Base-by-base conservation (phyloP, 2,888 invertebrate genomes). In the Heteromyza rotundicornis region DNA sequence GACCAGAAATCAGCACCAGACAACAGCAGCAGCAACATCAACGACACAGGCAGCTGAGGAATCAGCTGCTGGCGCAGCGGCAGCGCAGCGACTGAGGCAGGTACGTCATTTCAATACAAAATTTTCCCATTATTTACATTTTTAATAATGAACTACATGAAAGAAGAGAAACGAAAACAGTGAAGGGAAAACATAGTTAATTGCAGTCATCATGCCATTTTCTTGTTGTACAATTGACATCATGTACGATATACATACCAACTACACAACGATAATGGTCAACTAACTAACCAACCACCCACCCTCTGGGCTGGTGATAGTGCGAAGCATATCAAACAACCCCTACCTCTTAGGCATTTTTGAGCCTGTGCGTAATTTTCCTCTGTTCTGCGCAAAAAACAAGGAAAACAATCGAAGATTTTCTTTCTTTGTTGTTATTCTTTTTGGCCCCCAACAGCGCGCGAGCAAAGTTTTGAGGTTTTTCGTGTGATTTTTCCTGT, bases 21-120 rank as follows among this genome's bases (percentile, higher is more conserved):
- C 20, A 54, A 57, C 12, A 58, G 57, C 63, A 60, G 57, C 63
- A 59, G 64, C 60, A 60, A 64, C 59, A 61, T 59, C 20, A 17
- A 16, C 24, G 63, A 64, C 66, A 57, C 14, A 19, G 2, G 24
- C 7, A 62, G 67, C 67, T 65, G 67, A 63, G 62, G 63, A 36
- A 56, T 66, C 68, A 64, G 68, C 61, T 67, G 57, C 59, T 57
- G 50, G 7, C 19, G 40, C n/a, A n/a, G n/a, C 22, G 27, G 55
- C 24, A 52, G 49, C 64, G 53, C 70, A 67, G 47, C 67, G 62
- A 44, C 51, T 66, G 32, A 67, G 64, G 61, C 70, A 70, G 70
- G 69, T 70, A 68, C n/a, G 56, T 52, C 24, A 19, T 14, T 61
- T 47, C 55, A 19, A 16, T 51, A 36, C 27, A 52, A 47, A 16